Evolutionary conservation across 2,888 invertebrate species (phyloP).

Genomic region (Euphydryas editha): DNA sequence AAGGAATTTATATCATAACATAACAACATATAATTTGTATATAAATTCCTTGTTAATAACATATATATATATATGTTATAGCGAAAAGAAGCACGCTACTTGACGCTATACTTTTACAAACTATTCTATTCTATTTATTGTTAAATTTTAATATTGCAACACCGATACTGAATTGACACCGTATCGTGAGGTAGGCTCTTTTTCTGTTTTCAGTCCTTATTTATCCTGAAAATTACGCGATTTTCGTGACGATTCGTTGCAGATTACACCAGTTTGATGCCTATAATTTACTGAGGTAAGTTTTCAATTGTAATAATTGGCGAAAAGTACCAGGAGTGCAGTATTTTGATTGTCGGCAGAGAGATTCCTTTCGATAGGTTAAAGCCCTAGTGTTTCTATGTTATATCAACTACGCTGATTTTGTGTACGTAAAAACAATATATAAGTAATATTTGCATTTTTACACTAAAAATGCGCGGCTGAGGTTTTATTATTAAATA

Average conservation of each 20-base stretch:
- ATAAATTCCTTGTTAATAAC: too few species aligned
- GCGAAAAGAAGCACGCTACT: too few species aligned
- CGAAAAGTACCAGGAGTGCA: constrained; percentile 18
- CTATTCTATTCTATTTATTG: not conserved
- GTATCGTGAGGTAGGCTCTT: constrained; percentile 82
- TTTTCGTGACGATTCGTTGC: constrained; percentile 68
- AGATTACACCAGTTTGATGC: constrained; percentile 75
- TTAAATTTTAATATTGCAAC: constrained; percentile 51
- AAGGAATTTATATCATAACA: too few species aligned
- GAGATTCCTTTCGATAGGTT: constrained; percentile 70
- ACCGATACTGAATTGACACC: constrained; percentile 73
- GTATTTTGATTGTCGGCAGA: constrained; percentile 73
- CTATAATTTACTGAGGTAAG: constrained; percentile 79
- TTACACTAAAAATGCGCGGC: constrained; percentile 13
- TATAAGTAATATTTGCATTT: not conserved
- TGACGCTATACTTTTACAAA: not conserved
- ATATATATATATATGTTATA: too few species aligned
- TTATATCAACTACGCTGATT: constrained; percentile 38
- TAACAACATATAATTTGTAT: too few species aligned
- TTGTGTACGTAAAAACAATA: constrained; percentile 11
- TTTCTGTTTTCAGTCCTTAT: constrained; percentile 81
- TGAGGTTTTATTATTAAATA: not conserved
- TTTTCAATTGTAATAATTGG: constrained; percentile 21
- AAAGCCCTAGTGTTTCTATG: constrained; percentile 56
- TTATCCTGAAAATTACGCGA: constrained; percentile 76